A percentile compares a stretch with the other conserved stretches of the same genome.
These are phyloP conservation scores for Halcyon badia DNA, from an alignment of 2,797 vertebrate genomes.

Conservation along the genomic window DNA sequence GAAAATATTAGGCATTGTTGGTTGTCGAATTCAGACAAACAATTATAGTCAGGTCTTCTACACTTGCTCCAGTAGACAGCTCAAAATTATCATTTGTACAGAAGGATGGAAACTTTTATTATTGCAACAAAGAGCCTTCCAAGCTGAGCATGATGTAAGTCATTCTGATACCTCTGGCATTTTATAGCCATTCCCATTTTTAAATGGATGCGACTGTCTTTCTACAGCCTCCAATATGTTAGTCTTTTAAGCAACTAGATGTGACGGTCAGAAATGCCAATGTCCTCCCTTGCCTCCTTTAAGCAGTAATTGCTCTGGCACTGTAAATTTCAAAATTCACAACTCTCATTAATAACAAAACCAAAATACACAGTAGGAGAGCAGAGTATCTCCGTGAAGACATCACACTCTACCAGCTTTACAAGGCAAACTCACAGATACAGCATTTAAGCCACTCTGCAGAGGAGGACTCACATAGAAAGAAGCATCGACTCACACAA, in stretches of 20 bases:
- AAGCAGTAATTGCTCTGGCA: not conserved
- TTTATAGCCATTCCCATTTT: not conserved
- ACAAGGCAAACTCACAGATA: not conserved
- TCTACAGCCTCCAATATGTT: not conserved
- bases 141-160: not conserved
- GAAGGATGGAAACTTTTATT: not conserved
- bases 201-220: accelerated
- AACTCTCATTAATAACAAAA: not conserved
- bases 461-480: not conserved
- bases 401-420: not conserved
- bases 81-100: not conserved
- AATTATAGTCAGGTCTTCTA: not conserved
- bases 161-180: not conserved
- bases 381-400: not conserved
- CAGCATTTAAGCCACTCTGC: not conserved
- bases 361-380: not conserved
- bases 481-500: not conserved
- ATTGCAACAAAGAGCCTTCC: not conserved
- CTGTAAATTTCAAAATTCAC: not conserved
- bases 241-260: not conserved
- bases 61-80: not conserved
- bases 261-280: not conserved
- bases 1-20: not conserved
- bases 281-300: not conserved
- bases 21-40: not conserved